Conservation (phyloP, 2,888 invertebrate genomes). For the Sclerodermus sp. region DNA sequence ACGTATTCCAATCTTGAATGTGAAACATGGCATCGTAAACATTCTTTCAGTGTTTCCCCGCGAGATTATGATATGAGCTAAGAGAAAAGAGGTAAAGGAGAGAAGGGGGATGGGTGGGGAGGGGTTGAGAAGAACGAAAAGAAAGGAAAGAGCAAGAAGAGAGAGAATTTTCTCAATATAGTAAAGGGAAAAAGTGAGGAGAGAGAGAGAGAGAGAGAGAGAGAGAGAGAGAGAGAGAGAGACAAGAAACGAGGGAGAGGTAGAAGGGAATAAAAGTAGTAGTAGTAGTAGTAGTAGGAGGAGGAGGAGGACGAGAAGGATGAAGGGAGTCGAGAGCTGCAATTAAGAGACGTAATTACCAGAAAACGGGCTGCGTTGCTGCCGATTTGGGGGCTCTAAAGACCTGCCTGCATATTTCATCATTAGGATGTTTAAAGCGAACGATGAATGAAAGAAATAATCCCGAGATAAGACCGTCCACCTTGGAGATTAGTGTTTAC, state of each 20-base stretch:
- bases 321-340: slow-evolving; percentile 15
- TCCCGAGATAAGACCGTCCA: slow-evolving; percentile 32
- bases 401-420: slow-evolving; percentile 45
- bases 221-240: slow-evolving; percentile 3
- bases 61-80: slow-evolving; percentile 19
- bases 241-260: no score
- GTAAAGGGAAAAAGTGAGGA: no score
- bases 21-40: slow-evolving; percentile 38
- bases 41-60: slow-evolving; percentile 35
- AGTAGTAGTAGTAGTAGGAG: no score
- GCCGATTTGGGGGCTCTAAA: slow-evolving; percentile 13
- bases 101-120: neutral
- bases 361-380: slow-evolving; percentile 27
- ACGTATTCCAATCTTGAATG: slow-evolving; percentile 36
- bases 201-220: slow-evolving; percentile 1
- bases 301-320: neutral
- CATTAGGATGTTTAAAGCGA: slow-evolving; percentile 31
- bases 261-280: no score
- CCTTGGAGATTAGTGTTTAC: slow-evolving; percentile 15
- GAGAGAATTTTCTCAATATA: no score
- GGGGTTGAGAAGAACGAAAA: no score
- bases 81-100: slow-evolving; percentile 6
- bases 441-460: slow-evolving; percentile 37
- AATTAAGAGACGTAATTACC: slow-evolving; percentile 49
- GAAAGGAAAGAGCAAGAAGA: slow-evolving; percentile 4